These are phyloP conservation scores for Scrobipalpa costella DNA, from an alignment of 2,888 invertebrate species.

Conservation along the genomic window DNA sequence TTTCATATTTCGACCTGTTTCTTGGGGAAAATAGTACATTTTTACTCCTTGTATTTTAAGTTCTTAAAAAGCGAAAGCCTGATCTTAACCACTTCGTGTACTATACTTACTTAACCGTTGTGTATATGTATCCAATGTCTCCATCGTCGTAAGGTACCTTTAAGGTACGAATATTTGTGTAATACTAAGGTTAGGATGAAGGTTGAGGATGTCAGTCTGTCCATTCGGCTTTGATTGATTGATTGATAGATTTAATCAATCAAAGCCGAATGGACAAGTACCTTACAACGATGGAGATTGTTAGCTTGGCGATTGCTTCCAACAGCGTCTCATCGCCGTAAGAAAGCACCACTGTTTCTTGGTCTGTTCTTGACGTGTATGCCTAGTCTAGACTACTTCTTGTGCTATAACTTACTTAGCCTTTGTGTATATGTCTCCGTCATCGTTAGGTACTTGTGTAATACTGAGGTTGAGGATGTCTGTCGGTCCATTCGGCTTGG, in stretches of 20 bases:
- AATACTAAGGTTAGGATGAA: too few relatives aligned
- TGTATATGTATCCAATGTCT: slow-evolving; percentile 63
- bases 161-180: too few relatives aligned
- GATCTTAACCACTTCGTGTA: background rate
- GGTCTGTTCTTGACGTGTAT: too few relatives aligned
- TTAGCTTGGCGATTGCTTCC: slow-evolving; percentile 54
- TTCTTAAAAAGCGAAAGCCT: background rate
- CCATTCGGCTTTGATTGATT: too few relatives aligned
- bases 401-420: slow-evolving; percentile 80
- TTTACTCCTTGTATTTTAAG: background rate
- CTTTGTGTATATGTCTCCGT: slow-evolving; percentile 69
- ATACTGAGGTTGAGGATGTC: slow-evolving; percentile 59
- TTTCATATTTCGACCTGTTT: too few relatives aligned
- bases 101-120: slow-evolving; percentile 74
- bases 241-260: too few relatives aligned
- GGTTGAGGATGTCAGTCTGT: too few relatives aligned
- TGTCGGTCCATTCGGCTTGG: slow-evolving; percentile 47
- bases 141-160: too few relatives aligned
- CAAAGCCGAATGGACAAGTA: too few relatives aligned
- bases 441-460: slow-evolving; percentile 74
- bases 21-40: background rate
- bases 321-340: slow-evolving; percentile 71
- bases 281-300: too few relatives aligned
- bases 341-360: background rate
- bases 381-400: too few relatives aligned